Evolutionary conservation across 2,888 invertebrate species (phyloP).

Genomic region (Arge pagana): DNA sequence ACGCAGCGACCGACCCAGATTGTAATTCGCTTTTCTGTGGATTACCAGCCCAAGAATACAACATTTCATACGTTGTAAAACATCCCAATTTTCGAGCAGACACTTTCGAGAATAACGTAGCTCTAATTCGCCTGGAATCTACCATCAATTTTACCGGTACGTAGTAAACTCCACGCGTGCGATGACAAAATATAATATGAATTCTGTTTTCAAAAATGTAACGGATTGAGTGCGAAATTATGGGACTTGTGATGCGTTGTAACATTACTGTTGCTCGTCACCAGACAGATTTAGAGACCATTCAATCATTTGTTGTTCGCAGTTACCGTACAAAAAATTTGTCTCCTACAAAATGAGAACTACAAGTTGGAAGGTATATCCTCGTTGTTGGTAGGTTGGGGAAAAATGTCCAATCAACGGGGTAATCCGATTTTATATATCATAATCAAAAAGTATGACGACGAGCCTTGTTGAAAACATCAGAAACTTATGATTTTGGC

Average conservation of each 20-base stretch:
- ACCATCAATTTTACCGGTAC: slow-evolving; percentile 71
- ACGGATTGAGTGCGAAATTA: slow-evolving; percentile 8
- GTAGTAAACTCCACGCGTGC: slow-evolving; percentile 28
- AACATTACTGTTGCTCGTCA: slow-evolving; percentile 3
- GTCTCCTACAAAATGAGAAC: slow-evolving; percentile 61
- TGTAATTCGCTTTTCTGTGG: slow-evolving; percentile 76
- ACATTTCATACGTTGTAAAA: slow-evolving; percentile 75
- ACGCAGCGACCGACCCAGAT: slow-evolving; percentile 73
- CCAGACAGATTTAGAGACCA: neutral
- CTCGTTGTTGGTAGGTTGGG: slow-evolving; percentile 74
- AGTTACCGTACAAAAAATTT: slow-evolving; percentile 81
- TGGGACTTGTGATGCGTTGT: neutral
- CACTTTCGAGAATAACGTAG: slow-evolving; percentile 69
- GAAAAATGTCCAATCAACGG: slow-evolving; percentile 68
- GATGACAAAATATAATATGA: neutral
- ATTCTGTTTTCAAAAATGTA: neutral
- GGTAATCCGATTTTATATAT: too few relatives aligned
- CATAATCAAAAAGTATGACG: too few relatives aligned
- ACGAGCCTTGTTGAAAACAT: too few relatives aligned
- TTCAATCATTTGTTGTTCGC: slow-evolving; percentile 41
- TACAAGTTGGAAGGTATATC: slow-evolving; percentile 54
- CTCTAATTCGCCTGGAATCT: slow-evolving; percentile 72
- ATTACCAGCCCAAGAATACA: slow-evolving; percentile 70
- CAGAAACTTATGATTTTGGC: neutral
- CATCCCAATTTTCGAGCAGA: slow-evolving; percentile 72